A percentile compares a stretch with the other conserved stretches of the same genome.
These are phyloP conservation scores for Pachymerium ferrugineum DNA, from an alignment of 2,888 invertebrate genomes.

Conservation along the genomic window DNA sequence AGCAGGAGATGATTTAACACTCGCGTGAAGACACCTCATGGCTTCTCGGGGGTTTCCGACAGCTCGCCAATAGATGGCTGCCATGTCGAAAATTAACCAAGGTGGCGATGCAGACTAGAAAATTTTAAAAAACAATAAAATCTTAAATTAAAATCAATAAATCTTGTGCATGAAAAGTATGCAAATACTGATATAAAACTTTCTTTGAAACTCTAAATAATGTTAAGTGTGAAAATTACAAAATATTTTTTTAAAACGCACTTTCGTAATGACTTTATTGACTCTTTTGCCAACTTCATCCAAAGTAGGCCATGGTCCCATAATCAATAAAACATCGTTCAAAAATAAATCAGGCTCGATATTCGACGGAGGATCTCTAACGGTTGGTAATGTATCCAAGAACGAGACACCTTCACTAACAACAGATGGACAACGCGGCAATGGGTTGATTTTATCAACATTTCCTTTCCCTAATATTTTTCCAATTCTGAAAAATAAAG, in stretches of 20 bases:
- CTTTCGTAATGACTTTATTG: background rate
- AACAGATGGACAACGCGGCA: background rate
- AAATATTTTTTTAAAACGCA: background rate
- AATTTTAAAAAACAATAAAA: background rate
- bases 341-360: background rate
- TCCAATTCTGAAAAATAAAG: background rate
- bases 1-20: conserved; percentile 56
- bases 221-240: background rate
- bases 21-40: conserved; percentile 62
- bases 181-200: no score
- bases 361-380: background rate
- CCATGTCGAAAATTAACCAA: conserved; percentile 67
- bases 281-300: background rate
- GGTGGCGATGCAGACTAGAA: conserved; percentile 63
- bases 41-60: conserved; percentile 63
- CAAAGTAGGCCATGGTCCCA: background rate
- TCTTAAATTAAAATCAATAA: background rate
- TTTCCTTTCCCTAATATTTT: background rate
- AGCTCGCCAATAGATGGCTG: conserved; percentile 72
- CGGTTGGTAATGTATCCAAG: background rate
- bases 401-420: background rate
- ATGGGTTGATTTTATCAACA: background rate
- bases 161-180: background rate
- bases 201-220: background rate
- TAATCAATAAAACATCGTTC: background rate